Percentiles rank a stretch among this genome's conserved stretches.
Evolutionary conservation across 2,888 invertebrate species (phyloP).

Genomic region (Chloroclystis v-ata): DNA sequence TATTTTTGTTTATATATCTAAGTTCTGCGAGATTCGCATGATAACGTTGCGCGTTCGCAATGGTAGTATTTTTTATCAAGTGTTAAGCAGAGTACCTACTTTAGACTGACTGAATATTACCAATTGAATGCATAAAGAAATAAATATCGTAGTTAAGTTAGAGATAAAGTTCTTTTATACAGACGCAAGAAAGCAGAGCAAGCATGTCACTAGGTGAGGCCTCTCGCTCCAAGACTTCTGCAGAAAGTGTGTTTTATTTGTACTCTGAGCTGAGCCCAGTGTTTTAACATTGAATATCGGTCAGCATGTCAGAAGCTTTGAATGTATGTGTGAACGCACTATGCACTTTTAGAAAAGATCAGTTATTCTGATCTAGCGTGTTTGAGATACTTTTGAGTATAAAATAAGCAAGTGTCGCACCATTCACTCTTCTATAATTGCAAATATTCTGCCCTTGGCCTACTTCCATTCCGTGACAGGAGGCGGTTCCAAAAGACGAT

Average conservation of each 20-base stretch:
- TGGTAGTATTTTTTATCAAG: too few relatives aligned
- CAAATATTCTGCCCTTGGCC: background rate
- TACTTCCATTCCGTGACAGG: background rate
- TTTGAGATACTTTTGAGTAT: background rate
- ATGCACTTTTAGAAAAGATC: too few relatives aligned
- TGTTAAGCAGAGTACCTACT: too few relatives aligned
- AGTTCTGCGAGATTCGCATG: too few relatives aligned
- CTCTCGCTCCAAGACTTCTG: conserved; percentile 17
- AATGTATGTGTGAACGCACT: too few relatives aligned
- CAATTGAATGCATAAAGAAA: too few relatives aligned
- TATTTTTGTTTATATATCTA: too few relatives aligned
- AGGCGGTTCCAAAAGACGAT: background rate
- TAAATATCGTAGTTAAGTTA: too few relatives aligned
- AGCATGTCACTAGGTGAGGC: conserved; percentile 34
- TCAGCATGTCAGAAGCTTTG: conserved; percentile 15
- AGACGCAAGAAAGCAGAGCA: conserved; percentile 21
- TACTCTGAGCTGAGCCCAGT: conserved; percentile 8
- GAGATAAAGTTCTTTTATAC: too few relatives aligned
- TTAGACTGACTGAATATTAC: too few relatives aligned
- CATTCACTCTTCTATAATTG: background rate
- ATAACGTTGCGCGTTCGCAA: too few relatives aligned
- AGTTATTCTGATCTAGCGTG: conserved; percentile 9
- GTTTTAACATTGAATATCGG: conserved; percentile 20
- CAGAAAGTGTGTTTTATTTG: conserved; percentile 27
- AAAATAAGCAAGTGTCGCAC: background rate